Evolutionary conservation across 92 coral and sea anemone genomes (phyloP).

Genomic region (Nematostella vectensis): DNA sequence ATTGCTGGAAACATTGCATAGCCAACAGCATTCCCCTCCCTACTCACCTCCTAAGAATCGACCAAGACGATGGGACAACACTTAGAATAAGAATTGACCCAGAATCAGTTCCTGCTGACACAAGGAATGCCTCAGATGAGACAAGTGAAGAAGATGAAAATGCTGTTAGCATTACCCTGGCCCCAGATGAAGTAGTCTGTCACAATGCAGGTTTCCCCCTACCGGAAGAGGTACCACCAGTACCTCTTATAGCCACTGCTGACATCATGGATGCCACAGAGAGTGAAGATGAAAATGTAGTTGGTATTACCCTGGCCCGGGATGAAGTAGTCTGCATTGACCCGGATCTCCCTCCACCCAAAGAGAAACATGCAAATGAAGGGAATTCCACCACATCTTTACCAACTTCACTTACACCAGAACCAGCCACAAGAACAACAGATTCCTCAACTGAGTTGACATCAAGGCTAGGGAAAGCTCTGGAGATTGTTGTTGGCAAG

Average conservation of each 20-base stretch:
- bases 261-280: neutral
- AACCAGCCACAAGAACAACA: neutral
- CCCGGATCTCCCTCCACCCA: neutral
- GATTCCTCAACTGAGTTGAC: conserved; percentile 10
- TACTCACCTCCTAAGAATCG: conserved; percentile 18
- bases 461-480: conserved; percentile 40
- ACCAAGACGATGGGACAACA: conserved; percentile 19
- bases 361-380: neutral
- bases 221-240: too few species aligned
- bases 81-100: neutral
- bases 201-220: too few species aligned
- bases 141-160: neutral
- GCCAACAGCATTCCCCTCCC: conserved; percentile 13
- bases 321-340: neutral
- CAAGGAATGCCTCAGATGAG: neutral
- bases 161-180: too few species aligned
- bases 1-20: conserved; percentile 42
- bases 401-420: neutral
- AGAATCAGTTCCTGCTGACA: too few species aligned
- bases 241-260: neutral
- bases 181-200: too few species aligned
- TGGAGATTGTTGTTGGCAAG: conserved; percentile 30
- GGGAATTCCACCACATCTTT: neutral
- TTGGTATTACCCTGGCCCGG: neutral
- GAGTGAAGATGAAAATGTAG: neutral